phyloP scores from a whole-genome alignment of 2,797 vertebrate genomes.

The Diglossa cyanea region DNA sequence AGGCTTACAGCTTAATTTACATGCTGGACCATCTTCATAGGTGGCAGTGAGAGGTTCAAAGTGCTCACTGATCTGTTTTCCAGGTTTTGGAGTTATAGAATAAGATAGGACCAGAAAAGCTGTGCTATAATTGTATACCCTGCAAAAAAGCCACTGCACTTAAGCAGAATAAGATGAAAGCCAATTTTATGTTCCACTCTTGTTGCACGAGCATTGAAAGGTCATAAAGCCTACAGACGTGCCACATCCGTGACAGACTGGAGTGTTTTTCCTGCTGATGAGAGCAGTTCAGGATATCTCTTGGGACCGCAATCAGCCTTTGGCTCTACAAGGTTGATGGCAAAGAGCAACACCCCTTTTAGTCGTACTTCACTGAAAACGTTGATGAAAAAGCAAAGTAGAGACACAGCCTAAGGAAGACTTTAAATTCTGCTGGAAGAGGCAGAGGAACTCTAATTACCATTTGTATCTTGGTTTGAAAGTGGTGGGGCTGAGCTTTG shows the following conservation, averaged over 20 bases:
- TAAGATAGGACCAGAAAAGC: not conserved
- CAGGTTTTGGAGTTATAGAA: not conserved
- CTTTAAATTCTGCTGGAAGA: not conserved
- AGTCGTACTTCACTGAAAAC: not conserved
- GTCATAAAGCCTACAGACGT: not conserved
- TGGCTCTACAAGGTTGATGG: not conserved
- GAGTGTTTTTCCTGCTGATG: not conserved
- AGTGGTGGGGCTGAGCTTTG: accelerated
- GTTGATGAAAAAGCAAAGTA: not conserved
- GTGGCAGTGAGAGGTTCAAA: not conserved
- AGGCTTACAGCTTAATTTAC: not conserved
- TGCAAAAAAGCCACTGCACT: not conserved
- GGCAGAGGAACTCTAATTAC: not conserved
- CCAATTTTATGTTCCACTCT: not conserved
- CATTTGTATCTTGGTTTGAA: not conserved
- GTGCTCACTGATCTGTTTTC: not conserved
- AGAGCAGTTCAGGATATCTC: not conserved
- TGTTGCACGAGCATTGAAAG: not conserved
- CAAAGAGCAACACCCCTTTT: not conserved
- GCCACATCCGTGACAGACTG: accelerated
- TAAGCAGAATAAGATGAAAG: not conserved
- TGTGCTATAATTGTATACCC: not conserved
- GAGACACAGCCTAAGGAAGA: not conserved
- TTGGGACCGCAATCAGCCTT: not conserved
- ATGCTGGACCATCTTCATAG: not conserved